Evolutionary conservation across 2,797 vertebrate genomes (phyloP).

Genomic region (Malurus leucopterus): DNA sequence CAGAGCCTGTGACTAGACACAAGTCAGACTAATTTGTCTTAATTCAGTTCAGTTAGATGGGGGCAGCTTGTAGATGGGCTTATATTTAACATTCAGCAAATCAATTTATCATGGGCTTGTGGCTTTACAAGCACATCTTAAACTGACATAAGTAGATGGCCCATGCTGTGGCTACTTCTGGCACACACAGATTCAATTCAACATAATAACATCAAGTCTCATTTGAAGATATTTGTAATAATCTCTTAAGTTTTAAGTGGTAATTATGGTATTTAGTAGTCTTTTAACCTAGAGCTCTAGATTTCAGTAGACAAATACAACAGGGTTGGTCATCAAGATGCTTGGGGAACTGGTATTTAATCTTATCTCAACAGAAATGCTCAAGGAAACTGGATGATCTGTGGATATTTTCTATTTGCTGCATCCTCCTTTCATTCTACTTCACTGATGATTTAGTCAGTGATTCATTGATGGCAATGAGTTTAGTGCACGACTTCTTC

Average conservation of each 20-base stretch:
- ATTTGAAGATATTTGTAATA: neutral
- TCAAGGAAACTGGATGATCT: neutral
- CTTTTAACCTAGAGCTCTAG: neutral
- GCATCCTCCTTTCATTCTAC: neutral
- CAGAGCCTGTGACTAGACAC: neutral
- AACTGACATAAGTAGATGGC: neutral
- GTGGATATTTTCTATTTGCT: neutral
- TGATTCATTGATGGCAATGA: neutral
- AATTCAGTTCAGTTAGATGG: constrained; percentile 2
- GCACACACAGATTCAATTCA: neutral
- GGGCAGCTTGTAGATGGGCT: neutral
- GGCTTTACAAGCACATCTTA: neutral
- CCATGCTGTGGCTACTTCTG: neutral
- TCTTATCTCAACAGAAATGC: neutral
- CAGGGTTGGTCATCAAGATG: neutral
- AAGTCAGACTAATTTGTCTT: constrained; percentile 24
- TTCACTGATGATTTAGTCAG: neutral
- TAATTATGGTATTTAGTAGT: neutral
- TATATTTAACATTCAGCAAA: constrained; percentile 14
- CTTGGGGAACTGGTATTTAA: neutral
- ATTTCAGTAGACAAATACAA: neutral
- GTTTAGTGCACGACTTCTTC: neutral
- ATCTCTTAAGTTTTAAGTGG: neutral
- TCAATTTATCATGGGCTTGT: constrained; percentile 1
- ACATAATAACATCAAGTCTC: neutral